Evolutionary conservation across 2,888 invertebrate species (phyloP).

Genomic region (Hesperia comma): DNA sequence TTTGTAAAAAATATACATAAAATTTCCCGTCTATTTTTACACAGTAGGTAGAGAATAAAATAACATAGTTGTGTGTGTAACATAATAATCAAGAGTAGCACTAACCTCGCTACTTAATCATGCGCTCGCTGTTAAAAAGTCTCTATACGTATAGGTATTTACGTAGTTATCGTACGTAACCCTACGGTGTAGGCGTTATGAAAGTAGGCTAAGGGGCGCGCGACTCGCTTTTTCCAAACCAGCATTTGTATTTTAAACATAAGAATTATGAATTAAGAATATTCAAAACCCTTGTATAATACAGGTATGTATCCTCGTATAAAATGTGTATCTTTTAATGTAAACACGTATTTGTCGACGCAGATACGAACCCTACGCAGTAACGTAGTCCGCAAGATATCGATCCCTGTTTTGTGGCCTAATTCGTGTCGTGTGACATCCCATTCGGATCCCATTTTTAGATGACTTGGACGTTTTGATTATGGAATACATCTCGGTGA

Average conservation of each 20-base stretch:
- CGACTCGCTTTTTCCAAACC: conserved; percentile 16
- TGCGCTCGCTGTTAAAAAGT: conserved; percentile 21
- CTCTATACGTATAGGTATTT: neutral
- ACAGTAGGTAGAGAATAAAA: neutral
- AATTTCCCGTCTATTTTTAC: neutral
- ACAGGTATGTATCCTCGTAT: no score
- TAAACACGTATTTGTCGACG: neutral
- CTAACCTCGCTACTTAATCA: conserved; percentile 21
- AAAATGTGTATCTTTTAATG: neutral
- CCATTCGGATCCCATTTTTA: no score
- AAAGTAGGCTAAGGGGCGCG: conserved; percentile 27
- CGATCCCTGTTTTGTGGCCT: conserved; percentile 2
- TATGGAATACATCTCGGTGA: no score
- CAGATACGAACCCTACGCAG: neutral
- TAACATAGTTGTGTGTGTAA: conserved; percentile 7
- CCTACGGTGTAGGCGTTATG: conserved; percentile 15
- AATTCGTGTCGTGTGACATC: no score
- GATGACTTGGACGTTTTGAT: no score
- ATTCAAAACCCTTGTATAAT: neutral
- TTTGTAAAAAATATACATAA: neutral
- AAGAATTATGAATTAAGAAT: conserved; percentile 8
- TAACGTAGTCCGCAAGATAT: conserved; percentile 1
- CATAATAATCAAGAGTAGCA: conserved; percentile 11
- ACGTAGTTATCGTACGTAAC: neutral
- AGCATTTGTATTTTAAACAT: conserved; percentile 3